Base-by-base conservation (phyloP, 2,113 vertebrate genomes). In the Tyto alba region DNA sequence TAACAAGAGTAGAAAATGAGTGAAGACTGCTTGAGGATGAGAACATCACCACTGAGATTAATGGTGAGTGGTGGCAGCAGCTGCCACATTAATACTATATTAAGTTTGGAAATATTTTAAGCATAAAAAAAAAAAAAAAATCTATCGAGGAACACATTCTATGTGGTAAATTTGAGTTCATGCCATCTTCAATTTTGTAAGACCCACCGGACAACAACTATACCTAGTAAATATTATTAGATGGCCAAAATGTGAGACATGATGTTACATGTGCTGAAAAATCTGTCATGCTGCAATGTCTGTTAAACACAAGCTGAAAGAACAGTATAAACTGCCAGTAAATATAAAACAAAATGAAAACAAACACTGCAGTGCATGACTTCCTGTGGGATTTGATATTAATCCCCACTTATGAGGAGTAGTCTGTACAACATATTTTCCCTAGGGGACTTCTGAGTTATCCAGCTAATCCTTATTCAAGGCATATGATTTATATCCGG, bases 341-440 rank as follows among this genome's bases (percentile, higher is more conserved):
- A 96, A 96, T 96, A 93, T 79, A 90, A 97, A 96, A 78, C 1
- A 1, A 96, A 96, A 96, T 92, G 82, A 94, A 96, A 97, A 96
- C 88, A 96, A 96, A 96, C 92, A 95, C 80, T 96, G 94, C 79
- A 90, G 83, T 93, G 89, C 83, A 89, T 72, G 90, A 95, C 95
- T 97, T 96, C 93, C 96, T 89, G 73, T 93, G 96, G 93, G 93
- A 96, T 96, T 93, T 93, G 90, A 85, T 96, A 96, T 96, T 96
- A 97, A 95, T 97, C 90, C 92, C 73, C 76, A 94, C 92, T 97
- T 96, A 92, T 5, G 60, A 95, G 83, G 80, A 94, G 92, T 93
- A 92, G 90, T 90, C 95, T 96, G 94, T 92, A 95, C 83, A 95
- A 90, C 90, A 92, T 96, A 89, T 96, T 96, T 96, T 95, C 95